A percentile compares a stretch with the other conserved stretches of the same genome.
Conservation (phyloP, 92 coral and sea anemone species). For the Virgularia gustaviana region DNA sequence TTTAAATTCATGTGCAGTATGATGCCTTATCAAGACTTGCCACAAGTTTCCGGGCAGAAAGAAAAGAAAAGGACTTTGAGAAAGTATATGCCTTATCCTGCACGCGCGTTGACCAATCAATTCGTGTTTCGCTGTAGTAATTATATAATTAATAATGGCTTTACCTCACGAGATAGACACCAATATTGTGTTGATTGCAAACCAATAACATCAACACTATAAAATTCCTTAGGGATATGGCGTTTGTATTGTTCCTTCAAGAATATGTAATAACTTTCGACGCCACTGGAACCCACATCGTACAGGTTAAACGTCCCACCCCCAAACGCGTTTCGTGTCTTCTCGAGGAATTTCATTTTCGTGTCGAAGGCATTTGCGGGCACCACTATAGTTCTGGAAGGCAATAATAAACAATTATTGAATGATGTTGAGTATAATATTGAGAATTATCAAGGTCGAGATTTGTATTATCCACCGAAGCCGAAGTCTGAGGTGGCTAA, state of each 20-base stretch:
- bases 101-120: too few species aligned
- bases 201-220: conserved; percentile 8
- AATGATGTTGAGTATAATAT: too few species aligned
- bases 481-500: too few species aligned
- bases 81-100: too few species aligned
- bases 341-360: conserved; percentile 19
- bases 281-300: conserved; percentile 5
- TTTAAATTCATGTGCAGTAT: too few species aligned
- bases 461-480: background rate
- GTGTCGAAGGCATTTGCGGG: conserved; percentile 36
- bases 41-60: too few species aligned
- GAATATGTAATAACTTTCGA: conserved; percentile 27
- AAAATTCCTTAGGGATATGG: conserved; percentile 4
- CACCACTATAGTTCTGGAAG: conserved; percentile 26
- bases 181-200: conserved; percentile 25
- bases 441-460: too few species aligned
- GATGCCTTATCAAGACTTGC: too few species aligned
- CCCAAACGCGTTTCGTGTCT: conserved; percentile 29
- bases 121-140: too few species aligned
- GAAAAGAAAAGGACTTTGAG: too few species aligned
- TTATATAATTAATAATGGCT: background rate
- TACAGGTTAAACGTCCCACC: conserved; percentile 33
- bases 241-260: conserved; percentile 27
- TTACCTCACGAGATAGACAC: conserved; percentile 30
- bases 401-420: too few species aligned